A percentile compares a stretch with the other conserved stretches of the same genome.
These are phyloP conservation scores for Drosophila simulans DNA, from an alignment of 1,140 invertebrate species.

Conservation along the genomic window DNA sequence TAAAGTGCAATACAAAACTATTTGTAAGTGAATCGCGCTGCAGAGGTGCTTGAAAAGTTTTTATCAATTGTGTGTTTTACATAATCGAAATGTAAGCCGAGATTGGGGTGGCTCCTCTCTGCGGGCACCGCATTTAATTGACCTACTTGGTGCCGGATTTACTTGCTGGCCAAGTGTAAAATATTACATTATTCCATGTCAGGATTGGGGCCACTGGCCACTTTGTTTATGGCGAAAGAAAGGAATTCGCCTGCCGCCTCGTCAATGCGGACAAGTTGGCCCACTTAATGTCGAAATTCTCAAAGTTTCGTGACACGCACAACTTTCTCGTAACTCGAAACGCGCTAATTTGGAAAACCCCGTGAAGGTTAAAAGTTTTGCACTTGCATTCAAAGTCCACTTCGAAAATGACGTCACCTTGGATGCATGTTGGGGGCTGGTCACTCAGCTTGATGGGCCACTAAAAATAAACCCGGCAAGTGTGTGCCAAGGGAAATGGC, in stretches of 20 bases:
- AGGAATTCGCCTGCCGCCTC: slow-evolving; percentile 38
- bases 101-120: slow-evolving; percentile 33
- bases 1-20: slow-evolving; percentile 43
- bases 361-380: slow-evolving; percentile 59
- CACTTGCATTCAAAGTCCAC: slow-evolving; percentile 22
- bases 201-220: slow-evolving; percentile 67
- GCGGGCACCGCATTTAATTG: slow-evolving; percentile 72
- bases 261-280: slow-evolving; percentile 69
- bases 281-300: slow-evolving; percentile 55
- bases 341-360: slow-evolving; percentile 5
- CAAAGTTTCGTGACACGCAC: slow-evolving; percentile 60
- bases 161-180: slow-evolving; percentile 64
- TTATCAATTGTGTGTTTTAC: slow-evolving; percentile 44
- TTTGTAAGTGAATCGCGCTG: slow-evolving; percentile 65
- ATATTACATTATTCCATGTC: slow-evolving; percentile 77
- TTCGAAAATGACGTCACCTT: slow-evolving; percentile 45
- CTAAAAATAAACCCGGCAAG: slow-evolving; percentile 52
- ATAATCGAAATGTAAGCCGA: slow-evolving; percentile 51
- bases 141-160: slow-evolving; percentile 69
- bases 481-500: slow-evolving; percentile 10
- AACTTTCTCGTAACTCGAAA: slow-evolving; percentile 3
- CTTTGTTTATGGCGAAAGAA: slow-evolving; percentile 62
- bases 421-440: slow-evolving; percentile 8
- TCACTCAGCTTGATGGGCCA: slow-evolving; percentile 30
- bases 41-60: slow-evolving; percentile 54